Percentiles rank a stretch among this genome's conserved stretches.
Evolutionary conservation across 2,888 invertebrate genomes (phyloP).

Genomic region (Pterostichus niger): DNA sequence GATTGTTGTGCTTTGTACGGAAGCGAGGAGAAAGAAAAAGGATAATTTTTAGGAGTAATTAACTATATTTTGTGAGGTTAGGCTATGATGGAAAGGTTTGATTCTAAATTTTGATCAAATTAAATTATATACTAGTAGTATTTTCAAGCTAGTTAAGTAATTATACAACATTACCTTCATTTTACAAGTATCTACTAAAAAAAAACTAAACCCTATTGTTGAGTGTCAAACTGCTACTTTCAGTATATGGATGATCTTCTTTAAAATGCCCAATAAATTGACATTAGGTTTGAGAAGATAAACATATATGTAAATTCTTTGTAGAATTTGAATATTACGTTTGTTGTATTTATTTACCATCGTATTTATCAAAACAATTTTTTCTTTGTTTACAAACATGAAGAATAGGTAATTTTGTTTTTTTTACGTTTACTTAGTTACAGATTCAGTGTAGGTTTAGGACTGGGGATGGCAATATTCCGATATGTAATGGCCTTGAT

Average conservation of each 20-base stretch:
- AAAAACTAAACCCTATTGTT: no score
- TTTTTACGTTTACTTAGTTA: no score
- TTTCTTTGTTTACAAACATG: background rate
- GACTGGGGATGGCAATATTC: no score
- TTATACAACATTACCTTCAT: no score
- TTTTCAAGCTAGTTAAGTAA: no score
- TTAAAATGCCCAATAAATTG: no score
- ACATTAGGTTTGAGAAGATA: background rate
- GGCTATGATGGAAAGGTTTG: background rate
- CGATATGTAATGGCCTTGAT: no score
- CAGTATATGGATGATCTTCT: no score
- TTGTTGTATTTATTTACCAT: background rate
- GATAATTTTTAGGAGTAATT: constrained; percentile 33
- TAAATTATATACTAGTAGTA: background rate
- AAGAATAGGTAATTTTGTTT: background rate
- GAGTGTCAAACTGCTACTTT: no score
- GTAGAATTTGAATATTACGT: background rate
- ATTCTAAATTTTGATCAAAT: background rate
- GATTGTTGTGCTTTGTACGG: constrained; percentile 26
- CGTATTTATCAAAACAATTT: background rate
- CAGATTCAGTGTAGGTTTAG: no score
- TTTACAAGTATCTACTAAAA: no score
- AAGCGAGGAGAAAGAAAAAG: background rate
- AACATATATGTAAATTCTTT: background rate
- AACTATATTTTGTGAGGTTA: background rate